Conservation (phyloP, 2,797 vertebrate genomes). For the Enteromius afrohamiltoni region DNA sequence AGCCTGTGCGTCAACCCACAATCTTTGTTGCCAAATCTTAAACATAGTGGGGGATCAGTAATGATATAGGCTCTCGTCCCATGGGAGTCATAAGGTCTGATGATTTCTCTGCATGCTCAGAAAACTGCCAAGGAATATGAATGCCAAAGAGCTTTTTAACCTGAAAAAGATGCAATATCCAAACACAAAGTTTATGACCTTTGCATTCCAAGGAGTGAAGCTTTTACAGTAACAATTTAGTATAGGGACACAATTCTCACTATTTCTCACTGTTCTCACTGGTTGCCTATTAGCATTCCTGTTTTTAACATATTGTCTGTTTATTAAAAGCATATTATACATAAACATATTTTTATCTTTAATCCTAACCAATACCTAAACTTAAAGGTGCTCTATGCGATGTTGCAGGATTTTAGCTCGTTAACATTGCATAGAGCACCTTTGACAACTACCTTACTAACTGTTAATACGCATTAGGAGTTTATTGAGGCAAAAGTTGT, state of each 20-base stretch:
- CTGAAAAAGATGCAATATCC: background rate
- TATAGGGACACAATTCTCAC: background rate
- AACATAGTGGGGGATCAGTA: slow-evolving; percentile 23
- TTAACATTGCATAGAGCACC: too few species aligned
- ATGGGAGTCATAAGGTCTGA: slow-evolving; percentile 20
- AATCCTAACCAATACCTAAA: background rate
- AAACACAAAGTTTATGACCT: background rate
- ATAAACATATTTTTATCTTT: background rate
- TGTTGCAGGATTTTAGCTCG: too few species aligned
- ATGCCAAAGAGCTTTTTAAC: slow-evolving; percentile 3
- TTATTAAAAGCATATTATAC: background rate
- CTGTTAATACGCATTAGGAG: too few species aligned
- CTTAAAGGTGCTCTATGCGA: background rate
- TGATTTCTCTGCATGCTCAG: slow-evolving; percentile 30
- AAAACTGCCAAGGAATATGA: slow-evolving; percentile 21
- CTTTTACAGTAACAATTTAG: background rate
- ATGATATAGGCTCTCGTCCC: slow-evolving; percentile 23
- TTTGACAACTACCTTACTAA: background rate
- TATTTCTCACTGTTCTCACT: background rate
- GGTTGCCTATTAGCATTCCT: background rate
- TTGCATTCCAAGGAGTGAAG: background rate
- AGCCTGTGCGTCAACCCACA: background rate
- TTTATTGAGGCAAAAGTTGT: too few species aligned
- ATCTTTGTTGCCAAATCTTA: slow-evolving; percentile 17
- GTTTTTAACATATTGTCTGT: background rate